Percentiles rank a stretch among this genome's conserved stretches.
phyloP scores from a whole-genome alignment of 2,888 invertebrate species.

The Meiosimyza platycephala region DNA sequence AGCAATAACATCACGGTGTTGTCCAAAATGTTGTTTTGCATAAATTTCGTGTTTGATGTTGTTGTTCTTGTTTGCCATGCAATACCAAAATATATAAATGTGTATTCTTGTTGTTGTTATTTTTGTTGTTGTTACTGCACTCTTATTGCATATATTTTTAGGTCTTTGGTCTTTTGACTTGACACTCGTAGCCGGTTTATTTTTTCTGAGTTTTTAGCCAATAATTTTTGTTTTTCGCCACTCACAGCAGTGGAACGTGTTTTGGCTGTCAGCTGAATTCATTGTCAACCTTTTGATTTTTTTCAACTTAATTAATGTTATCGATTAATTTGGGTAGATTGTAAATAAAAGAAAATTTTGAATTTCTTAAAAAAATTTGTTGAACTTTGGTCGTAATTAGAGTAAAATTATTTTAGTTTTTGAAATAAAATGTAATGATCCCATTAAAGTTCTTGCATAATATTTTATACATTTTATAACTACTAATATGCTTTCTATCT shows the following conservation, averaged over 20 bases:
- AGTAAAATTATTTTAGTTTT: too few relatives aligned
- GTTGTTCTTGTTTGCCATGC: not conserved
- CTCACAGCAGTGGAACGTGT: slow-evolving; percentile 30
- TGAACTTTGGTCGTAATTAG: too few relatives aligned
- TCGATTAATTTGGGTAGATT: too few relatives aligned
- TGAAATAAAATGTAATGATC: too few relatives aligned
- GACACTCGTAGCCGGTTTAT: not conserved
- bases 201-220: not conserved
- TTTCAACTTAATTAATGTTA: slow-evolving; percentile 3
- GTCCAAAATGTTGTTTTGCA: slow-evolving; percentile 7
- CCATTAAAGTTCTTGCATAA: too few relatives aligned
- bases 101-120: slow-evolving; percentile 34
- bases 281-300: not conserved
- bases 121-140: slow-evolving; percentile 38
- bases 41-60: not conserved
- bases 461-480: too few relatives aligned
- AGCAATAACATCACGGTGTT: slow-evolving; percentile 45
- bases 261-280: slow-evolving; percentile 47
- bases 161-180: slow-evolving; percentile 27
- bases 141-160: slow-evolving; percentile 2
- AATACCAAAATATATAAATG: not conserved
- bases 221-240: slow-evolving; percentile 1
- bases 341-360: too few relatives aligned
- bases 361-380: too few relatives aligned
- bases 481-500: too few relatives aligned